phyloP scores from a whole-genome alignment of 2,113 vertebrate species.

The Sialia sialis region DNA sequence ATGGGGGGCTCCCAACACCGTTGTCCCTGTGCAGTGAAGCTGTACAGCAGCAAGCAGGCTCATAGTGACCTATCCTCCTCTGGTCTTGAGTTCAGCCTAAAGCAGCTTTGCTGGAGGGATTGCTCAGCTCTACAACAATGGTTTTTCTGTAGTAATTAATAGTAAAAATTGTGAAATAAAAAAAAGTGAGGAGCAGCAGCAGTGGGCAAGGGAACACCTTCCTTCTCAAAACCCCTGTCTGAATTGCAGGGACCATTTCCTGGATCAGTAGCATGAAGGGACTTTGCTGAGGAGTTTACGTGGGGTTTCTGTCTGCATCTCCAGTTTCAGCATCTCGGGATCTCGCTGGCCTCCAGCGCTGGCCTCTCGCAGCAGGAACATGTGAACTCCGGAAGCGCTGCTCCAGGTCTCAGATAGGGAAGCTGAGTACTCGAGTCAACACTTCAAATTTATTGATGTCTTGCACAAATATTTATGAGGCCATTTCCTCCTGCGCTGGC shows the following conservation, averaged over 20 bases:
- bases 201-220: background rate
- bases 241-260: background rate
- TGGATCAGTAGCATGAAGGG: background rate
- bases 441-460: slow-evolving; percentile 70
- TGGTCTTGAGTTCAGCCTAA: background rate
- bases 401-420: slow-evolving; percentile 52
- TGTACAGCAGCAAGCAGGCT: background rate
- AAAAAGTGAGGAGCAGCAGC: background rate
- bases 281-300: background rate
- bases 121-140: background rate
- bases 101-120: background rate
- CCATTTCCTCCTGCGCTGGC: slow-evolving; percentile 60
- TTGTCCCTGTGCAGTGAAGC: background rate
- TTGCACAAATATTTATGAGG: slow-evolving; percentile 71
- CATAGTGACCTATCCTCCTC: background rate
- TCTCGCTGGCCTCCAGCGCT: background rate
- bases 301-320: slow-evolving; percentile 24
- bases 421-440: slow-evolving; percentile 63
- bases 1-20: accelerated
- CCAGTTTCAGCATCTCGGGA: slow-evolving; percentile 52
- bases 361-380: background rate
- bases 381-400: slow-evolving; percentile 40
- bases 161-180: background rate
- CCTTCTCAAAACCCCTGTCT: background rate
- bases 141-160: background rate